A percentile compares a stretch with the other conserved stretches of the same genome.
Evolutionary conservation across 92 coral and sea anemone genomes (phyloP).

Genomic region (Porites cylindrica): DNA sequence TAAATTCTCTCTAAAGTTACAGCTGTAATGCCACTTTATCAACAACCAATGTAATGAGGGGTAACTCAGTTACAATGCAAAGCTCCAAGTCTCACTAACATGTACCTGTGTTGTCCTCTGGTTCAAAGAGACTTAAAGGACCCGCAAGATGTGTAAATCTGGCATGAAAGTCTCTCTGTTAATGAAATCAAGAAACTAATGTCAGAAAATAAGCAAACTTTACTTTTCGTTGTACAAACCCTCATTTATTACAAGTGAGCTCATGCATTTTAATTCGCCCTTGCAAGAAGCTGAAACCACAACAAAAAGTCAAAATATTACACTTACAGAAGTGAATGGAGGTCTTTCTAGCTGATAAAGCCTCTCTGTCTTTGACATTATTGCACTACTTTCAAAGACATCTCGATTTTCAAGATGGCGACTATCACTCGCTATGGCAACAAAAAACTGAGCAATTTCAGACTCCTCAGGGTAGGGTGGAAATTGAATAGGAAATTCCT

Average conservation of each 20-base stretch:
- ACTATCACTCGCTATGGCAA: conserved; percentile 39
- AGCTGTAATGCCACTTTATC: no score
- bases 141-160: conserved; percentile 90
- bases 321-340: conserved; percentile 87
- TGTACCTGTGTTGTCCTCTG: conserved; percentile 86
- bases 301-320: not conserved
- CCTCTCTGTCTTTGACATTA: conserved; percentile 66
- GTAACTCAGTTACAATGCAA: no score
- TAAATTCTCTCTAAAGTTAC: no score
- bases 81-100: no score
- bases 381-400: not conserved
- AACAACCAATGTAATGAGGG: no score
- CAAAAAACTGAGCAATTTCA: not conserved
- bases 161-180: conserved; percentile 90
- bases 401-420: conserved; percentile 47
- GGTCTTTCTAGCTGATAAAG: conserved; percentile 81
- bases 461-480: conserved; percentile 3
- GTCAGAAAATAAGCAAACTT: not conserved
- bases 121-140: conserved; percentile 91
- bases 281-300: not conserved
- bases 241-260: not conserved
- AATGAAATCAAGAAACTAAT: not conserved
- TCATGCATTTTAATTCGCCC: not conserved
- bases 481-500: no score
- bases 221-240: not conserved